Base-by-base conservation (phyloP, 2,888 invertebrate species). In the Metallyticus violacea region DNA sequence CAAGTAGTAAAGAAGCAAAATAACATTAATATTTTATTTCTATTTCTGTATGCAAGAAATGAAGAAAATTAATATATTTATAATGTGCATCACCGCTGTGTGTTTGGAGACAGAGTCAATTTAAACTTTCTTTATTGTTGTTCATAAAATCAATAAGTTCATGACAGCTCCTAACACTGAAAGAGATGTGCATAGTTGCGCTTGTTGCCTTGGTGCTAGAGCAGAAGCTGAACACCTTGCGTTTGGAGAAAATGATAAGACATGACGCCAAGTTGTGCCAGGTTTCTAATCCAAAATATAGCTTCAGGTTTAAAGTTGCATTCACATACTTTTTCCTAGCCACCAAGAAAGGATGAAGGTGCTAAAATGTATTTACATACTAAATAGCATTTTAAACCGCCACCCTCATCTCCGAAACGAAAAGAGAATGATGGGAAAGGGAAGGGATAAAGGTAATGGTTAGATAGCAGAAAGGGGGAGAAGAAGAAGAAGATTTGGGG, bases 281-380 rank as follows among this genome's bases (percentile, higher is more conserved):
- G 15, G 40, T 15, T 62, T 62, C 40, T 62, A 62, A 62, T 62
- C 40, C 40, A 62, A 62, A 22, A 62, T 62, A 22, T 62, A 62
- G 40, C 40, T 62, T 22, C 40, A 62, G 40, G 22, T 62, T 40
- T 40, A 40, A 40, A 9, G 40, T 15, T 40, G 15, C 40, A 22
- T 81, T 29, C 81, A 81, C 81, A 29, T 6, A 7, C 6, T 81
- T 78, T 28, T 78, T 77, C 77, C 28, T 9, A 27, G 9, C 40
- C 9, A 62, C 15, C 15, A 62, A 9, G 30, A 82, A 81, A 25
- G 29, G 79, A 77, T 27, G 79, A 79, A 87, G 81, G 85, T 82
- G 87, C 87, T 85, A 85, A 87, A 87, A 87, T 85, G 79, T 87
- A 87, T 87, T 87, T 87, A 85, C 87, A 87, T 85, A 87, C 82